Base-by-base conservation (phyloP, 2,888 invertebrate species). In the Teleiodes luculella region DNA sequence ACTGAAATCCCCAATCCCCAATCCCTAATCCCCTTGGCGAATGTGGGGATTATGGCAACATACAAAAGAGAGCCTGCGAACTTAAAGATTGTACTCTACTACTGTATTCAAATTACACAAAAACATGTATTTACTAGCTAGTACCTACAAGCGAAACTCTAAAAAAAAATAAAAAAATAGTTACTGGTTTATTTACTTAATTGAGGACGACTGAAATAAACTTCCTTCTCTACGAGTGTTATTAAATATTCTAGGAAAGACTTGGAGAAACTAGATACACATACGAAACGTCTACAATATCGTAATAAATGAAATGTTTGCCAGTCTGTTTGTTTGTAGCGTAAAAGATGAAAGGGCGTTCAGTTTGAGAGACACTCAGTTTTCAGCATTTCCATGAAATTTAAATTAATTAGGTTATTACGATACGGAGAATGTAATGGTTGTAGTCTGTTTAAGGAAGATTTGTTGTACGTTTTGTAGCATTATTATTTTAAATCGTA, bases 231-330 rank as follows among this genome's bases (percentile, higher is more conserved):
- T n/a, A 13, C n/a, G 43, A 28, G 28, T 43, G 43, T 43, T 43
- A 11, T 28, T 13, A 43, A 43, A 43, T 28, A n/a, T 43, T 43
- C 39, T 18, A 41, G 28, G 28, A 43, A 28, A 28, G 28, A 20
- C 43, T 43, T 43, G 28, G 7, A 28, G 43, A 43, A 43, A 43
- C 28, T 43, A 13, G 13, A 28, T 43, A 37, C 13, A 37, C 16
- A 43, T 24, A 43, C 8, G 28, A 43, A 39, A 51, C 18, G 31
- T 39, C 5, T 31, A 51, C 39, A 47, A 47, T 47, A 31, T 16
- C 14, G 24, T 24, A 37, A 13, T 49, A 24, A 35, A 39, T 50
- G 39, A 51, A 51, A 51, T 51, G 51, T 41, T 49, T 49, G 33
- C 28, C 14, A 28, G 46, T 2, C 20, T 46, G 46, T 46, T 46